Evolutionary conservation across 2,797 vertebrate species (phyloP), one percentile per base, ranked within the genome.

Genomic region (Philypnodon macrostomus): DNA sequence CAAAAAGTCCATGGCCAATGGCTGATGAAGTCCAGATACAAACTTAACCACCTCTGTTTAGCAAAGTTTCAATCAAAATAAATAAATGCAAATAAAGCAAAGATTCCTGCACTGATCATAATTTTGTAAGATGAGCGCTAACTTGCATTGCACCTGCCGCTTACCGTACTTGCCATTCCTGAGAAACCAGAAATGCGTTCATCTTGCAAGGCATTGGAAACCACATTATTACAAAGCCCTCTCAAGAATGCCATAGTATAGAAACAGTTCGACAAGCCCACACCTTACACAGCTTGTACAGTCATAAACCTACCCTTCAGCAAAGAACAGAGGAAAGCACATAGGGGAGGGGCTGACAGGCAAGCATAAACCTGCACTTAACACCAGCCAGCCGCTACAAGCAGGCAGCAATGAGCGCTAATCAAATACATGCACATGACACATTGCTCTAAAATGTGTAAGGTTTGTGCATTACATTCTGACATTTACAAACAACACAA

Each of bases 281-380:
- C 12, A 26, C 13, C 31, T 23, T 58, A 54, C 2, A 61, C 60
- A 61, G 45, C 53, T 42, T 38, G 53, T 32, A 49, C 56, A 6
- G 32, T 41, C 13, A 29, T 4, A 33, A 37, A 60, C 44, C 31
- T 34, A 19, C 45, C 57, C 51, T 34, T 44, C 35, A 23, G 26
- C 44, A 29, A 41, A 63, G 41, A 51, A 10, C 18, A 39, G 33
- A 27, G 45, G 51, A 36, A 27, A 32, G 56, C 5, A 35, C 5
- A 41, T n/a, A n/a, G 54, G 41, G 67, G 74, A 73, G 71, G 69
- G 73, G 64, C 52, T 5, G 26, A 19, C 53, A 67, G 53, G 35
- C 86, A 54, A 73, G 85, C 47, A 66, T 52, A 18, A 60, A 87
- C 88, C 77, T 87, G 88, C 53, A 66, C 45, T 9, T n/a, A n/a